Evolutionary conservation across 2,113 vertebrate genomes (phyloP).

Genomic region (Dromaius novaehollandiae): DNA sequence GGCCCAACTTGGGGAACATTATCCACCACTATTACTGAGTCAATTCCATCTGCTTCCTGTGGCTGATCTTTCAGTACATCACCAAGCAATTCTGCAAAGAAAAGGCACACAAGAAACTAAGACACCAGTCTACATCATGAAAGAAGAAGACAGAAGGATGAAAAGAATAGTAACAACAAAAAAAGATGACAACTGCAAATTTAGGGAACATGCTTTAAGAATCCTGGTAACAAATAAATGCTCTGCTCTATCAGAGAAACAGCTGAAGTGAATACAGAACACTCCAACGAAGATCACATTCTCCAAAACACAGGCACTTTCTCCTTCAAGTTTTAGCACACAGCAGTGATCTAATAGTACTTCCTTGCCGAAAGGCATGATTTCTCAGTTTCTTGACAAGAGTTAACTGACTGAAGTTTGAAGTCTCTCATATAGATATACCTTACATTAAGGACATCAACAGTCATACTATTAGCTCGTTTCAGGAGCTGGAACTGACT

Average conservation of each 20-base stretch:
- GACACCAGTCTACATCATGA: not conserved
- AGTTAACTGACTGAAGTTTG: not conserved
- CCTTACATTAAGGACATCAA: not conserved
- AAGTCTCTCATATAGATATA: not conserved
- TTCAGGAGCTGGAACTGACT: not conserved
- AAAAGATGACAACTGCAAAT: not conserved
- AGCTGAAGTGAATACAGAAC: not conserved
- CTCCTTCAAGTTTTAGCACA: not conserved
- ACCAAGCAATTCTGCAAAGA: constrained; percentile 79
- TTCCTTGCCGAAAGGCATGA: not conserved
- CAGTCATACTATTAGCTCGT: not conserved
- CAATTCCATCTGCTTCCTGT: constrained; percentile 94
- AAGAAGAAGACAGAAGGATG: not conserved
- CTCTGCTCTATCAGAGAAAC: not conserved
- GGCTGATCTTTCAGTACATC: constrained; percentile 91
- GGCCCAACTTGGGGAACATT: constrained; percentile 96
- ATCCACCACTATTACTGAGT: constrained; percentile 95
- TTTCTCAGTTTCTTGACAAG: not conserved
- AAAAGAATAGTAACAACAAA: not conserved
- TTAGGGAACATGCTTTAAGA: not conserved
- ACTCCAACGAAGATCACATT: not conserved
- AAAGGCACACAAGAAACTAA: not conserved
- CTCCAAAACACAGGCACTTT: not conserved
- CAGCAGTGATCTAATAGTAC: not conserved
- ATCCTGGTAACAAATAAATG: fast-evolving